Evolutionary conservation across 2,888 invertebrate genomes (phyloP), one percentile per base, ranked within the genome.

Genomic region (Dexiosoma caninum): DNA sequence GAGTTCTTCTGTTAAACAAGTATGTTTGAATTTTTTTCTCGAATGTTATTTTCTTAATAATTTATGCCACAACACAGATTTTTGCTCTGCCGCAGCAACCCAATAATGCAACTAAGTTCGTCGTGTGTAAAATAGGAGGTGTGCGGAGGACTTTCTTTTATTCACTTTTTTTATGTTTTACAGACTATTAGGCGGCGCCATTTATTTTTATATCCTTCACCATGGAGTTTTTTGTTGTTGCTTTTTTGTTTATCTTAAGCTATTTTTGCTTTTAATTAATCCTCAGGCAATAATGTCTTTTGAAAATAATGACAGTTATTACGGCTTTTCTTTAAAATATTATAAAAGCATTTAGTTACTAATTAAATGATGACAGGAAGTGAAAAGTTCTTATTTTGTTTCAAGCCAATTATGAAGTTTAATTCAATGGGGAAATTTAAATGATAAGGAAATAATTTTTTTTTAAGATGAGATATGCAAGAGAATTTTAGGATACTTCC

Each of bases 291-390:
- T 67, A n/a, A n/a, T n/a, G n/a, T n/a, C n/a, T n/a, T n/a, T n/a
- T n/a, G n/a, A n/a, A n/a, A n/a, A n/a, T n/a, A 62, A 71, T 44
- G 46, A 40, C 37, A 32, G 40, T 66, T 66, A 44, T 74, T 74
- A 66, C n/a, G 57, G 55, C 6, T 42, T 60, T 49, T 19, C 21
- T 8, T 64, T 14, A 53, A 30, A 14, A 14, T n/a, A 66, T 30
- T 10, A 44, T 10, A 44, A 14, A 44, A 59, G 19, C 70, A 49
- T 5, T 64, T 49, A 53, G 66, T 27, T 16, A 40, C 66, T 80
- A 76, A 80, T 76, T 80, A 80, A 76, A 80, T 62, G 80, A 80
- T 80, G 80, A 71, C 80, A 76, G 75, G 51, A 57, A 51, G 74
- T 79, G 69, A 74, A 44, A n/a, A n/a, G n/a, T n/a, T n/a, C n/a